Conservation (phyloP, 35 echinoderm and acorn worm genomes). For the Chiridota heheva region DNA sequence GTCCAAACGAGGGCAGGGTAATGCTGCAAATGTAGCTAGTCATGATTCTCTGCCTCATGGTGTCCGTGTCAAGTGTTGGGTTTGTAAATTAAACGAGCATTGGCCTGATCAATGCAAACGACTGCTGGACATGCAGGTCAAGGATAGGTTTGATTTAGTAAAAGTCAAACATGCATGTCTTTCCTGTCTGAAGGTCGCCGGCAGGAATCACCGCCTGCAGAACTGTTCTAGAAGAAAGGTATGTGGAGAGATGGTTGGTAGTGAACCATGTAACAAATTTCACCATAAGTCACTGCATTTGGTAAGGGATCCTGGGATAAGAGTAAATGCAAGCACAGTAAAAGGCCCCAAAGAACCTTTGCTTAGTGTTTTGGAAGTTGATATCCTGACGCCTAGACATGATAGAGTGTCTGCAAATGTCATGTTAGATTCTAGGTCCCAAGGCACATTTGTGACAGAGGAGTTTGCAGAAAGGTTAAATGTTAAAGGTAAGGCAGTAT, state of each 20-base stretch:
- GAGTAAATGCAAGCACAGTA: background rate
- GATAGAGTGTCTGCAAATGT: background rate
- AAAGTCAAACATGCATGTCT: slow-evolving; percentile 40
- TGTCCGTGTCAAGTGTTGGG: slow-evolving; percentile 27
- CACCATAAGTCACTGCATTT: slow-evolving; percentile 27
- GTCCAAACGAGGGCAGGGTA: background rate
- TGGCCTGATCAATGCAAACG: slow-evolving; percentile 43
- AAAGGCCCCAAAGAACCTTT: slow-evolving; percentile 5
- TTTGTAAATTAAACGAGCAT: slow-evolving; percentile 32
- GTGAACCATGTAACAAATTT: background rate
- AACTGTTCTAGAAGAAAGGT: slow-evolving; percentile 23
- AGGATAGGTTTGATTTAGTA: slow-evolving; percentile 1
- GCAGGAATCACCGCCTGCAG: slow-evolving; percentile 28
- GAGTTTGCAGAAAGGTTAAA: slow-evolving; percentile 7
- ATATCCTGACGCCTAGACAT: background rate
- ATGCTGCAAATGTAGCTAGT: background rate
- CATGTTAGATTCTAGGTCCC: slow-evolving; percentile 21
- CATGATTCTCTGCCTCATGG: background rate
- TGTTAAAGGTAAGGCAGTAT: slow-evolving; percentile 15
- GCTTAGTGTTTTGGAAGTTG: slow-evolving; percentile 36
- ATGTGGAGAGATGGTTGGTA: slow-evolving; percentile 15
- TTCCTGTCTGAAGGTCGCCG: slow-evolving; percentile 38
- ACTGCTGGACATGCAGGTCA: background rate
- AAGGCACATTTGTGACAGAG: slow-evolving; percentile 21
- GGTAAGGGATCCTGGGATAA: background rate